Evolutionary conservation across 2,797 vertebrate species (phyloP), one percentile per base, ranked within the genome.

Genomic region (Betta splendens): DNA sequence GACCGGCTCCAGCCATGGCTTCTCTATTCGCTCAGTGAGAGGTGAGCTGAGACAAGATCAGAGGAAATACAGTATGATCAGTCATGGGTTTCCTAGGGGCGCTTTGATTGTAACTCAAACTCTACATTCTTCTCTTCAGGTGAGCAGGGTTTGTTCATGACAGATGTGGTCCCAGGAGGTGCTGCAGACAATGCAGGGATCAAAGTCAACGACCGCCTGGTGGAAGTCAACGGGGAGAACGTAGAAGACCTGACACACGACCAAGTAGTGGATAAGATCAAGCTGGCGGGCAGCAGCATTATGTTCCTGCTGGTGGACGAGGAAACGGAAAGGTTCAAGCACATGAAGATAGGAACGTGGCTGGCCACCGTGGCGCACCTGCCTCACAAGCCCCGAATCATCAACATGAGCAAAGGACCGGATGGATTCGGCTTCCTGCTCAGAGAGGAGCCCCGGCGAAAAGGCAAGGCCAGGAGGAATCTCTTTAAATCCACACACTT

Each of bases 161-260:
- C 83, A 0, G 91, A 94, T 1, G 72, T 98, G 52, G 46, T 21
- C 9, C 37, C 90, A 12, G 89, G 92, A 64, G 79, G 92, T 2
- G 82, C 88, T 64, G 96, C 96, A 18, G 85, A 91, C 79, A 93
- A 72, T 52, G 96, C 95, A 1, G 96, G 96, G 5, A 91, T 96
- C 63, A 89, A 83, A 68, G 11, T 31, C 8, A 85, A 92, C 0
- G 96, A 99, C 67, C 93, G 88, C 9, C 38, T 99, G 50, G 74
- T 98, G 53, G 95, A 98, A 86, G 65, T 99, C 64, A 98, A 98
- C 1, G 94, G 95, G 17, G 89, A 94, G 71, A 95, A 91, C 0
- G 56, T 97, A 1, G 94, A 96, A 67, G 71, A 62, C 0, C 52
- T 49, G 79, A 92, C 87, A 5, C 95, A 99, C 0, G 90, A 96